Percentiles rank a stretch among this genome's conserved stretches.
phyloP scores from a whole-genome alignment of 2,113 vertebrate genomes.

The Siphamia tubifer region DNA sequence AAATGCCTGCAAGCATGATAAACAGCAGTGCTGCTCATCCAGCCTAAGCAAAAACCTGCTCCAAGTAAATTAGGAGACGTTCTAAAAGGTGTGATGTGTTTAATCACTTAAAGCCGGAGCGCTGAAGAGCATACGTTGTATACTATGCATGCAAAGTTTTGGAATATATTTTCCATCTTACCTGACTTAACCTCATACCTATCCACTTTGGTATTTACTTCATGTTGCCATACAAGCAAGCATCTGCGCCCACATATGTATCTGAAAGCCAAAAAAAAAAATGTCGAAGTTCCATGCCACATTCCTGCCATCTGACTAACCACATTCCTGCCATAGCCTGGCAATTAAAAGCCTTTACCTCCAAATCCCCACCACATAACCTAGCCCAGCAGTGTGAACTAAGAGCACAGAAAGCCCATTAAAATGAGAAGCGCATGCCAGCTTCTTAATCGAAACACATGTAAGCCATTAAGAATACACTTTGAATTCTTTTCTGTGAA shows the following conservation, averaged over 20 bases:
- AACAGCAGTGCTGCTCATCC: slow-evolving; percentile 1
- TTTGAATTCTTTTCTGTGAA: slow-evolving; percentile 70
- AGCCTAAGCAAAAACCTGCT: slow-evolving; percentile 6
- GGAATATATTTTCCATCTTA: background rate
- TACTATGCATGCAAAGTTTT: background rate
- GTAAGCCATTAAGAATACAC: slow-evolving; percentile 76
- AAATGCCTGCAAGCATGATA: slow-evolving; percentile 19
- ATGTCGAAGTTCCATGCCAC: slow-evolving; percentile 33
- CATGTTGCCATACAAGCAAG: slow-evolving; percentile 14
- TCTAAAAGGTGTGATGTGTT: background rate
- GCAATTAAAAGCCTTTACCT: slow-evolving; percentile 67
- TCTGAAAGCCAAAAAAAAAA: slow-evolving; percentile 28
- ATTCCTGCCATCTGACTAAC: slow-evolving; percentile 65
- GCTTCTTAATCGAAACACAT: slow-evolving; percentile 78
- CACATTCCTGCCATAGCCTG: slow-evolving; percentile 65
- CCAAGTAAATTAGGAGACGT: background rate
- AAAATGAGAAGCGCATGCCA: slow-evolving; percentile 73
- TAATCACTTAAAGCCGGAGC: slow-evolving; percentile 12
- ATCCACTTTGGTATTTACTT: background rate
- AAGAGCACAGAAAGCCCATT: slow-evolving; percentile 67
- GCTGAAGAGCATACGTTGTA: background rate
- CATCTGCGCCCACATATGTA: slow-evolving; percentile 49
- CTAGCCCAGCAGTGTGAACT: slow-evolving; percentile 48
- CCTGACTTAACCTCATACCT: slow-evolving; percentile 14
- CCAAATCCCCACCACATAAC: slow-evolving; percentile 61